Conservation (phyloP, 2,113 vertebrate species). For the Pimephales promelas region DNA sequence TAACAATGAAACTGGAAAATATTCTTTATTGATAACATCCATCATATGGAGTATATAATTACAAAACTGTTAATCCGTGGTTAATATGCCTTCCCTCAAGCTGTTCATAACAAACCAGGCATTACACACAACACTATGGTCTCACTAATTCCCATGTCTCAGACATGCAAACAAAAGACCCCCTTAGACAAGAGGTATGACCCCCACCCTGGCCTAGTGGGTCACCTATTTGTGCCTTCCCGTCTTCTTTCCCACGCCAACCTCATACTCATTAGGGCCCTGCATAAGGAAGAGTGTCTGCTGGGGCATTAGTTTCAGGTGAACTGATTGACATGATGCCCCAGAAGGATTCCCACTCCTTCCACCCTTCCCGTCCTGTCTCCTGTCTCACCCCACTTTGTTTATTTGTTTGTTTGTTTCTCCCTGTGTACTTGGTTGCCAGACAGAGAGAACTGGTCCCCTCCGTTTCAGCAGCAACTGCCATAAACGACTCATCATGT, state of each 20-base stretch:
- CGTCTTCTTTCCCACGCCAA: constrained; percentile 95
- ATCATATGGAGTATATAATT: constrained; percentile 19
- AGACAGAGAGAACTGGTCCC: neutral
- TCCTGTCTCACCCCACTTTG: neutral
- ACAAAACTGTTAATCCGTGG: constrained; percentile 47
- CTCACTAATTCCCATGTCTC: constrained; percentile 54
- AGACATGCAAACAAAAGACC: constrained; percentile 66
- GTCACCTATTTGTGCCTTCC: constrained; percentile 92
- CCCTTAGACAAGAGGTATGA: constrained; percentile 58
- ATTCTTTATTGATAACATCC: constrained; percentile 30
- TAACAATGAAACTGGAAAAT: neutral
- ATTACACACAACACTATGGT: constrained; percentile 58
- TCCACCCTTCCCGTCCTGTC: neutral
- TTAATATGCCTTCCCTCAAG: constrained; percentile 36
- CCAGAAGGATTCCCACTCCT: neutral
- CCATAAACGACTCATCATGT: constrained; percentile 25
- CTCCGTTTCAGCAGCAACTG: constrained; percentile 1
- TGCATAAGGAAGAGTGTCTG: constrained; percentile 74
- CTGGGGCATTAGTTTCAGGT: constrained; percentile 95
- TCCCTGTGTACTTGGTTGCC: neutral
- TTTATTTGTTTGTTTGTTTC: constrained; percentile 26
- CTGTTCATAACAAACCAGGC: constrained; percentile 53
- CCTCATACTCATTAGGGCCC: constrained; percentile 84
- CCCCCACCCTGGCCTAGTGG: constrained; percentile 74
- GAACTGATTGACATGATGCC: constrained; percentile 74